Evolutionary conservation across 2,797 vertebrate genomes (phyloP).

Genomic region (Pangasius sanitwongsei): DNA sequence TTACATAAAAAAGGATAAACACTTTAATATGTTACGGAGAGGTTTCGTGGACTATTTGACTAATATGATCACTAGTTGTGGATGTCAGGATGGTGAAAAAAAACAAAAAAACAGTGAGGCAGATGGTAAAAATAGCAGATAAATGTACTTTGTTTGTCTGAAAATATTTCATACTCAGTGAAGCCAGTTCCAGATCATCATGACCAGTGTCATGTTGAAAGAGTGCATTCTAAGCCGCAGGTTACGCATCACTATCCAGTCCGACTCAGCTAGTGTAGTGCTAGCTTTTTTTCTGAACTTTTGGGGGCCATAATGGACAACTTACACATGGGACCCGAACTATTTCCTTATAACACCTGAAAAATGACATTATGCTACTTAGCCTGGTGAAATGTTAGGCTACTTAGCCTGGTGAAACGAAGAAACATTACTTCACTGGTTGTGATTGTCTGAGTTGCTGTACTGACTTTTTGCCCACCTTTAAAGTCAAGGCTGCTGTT

Average conservation of each 20-base stretch:
- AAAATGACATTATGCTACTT: neutral
- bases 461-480: neutral
- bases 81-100: neutral
- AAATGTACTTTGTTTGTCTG: neutral
- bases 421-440: neutral
- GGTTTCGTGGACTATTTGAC: too few species aligned
- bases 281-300: neutral
- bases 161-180: neutral
- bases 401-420: too few species aligned
- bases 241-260: neutral
- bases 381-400: too few species aligned
- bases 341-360: neutral
- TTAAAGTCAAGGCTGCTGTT: neutral
- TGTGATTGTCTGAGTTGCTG: neutral
- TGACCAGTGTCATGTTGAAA: neutral
- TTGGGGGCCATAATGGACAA: neutral
- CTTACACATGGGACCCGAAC: neutral
- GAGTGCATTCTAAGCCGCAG: neutral
- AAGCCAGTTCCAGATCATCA: neutral
- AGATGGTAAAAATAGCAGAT: neutral
- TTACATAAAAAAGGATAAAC: neutral
- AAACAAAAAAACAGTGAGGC: neutral
- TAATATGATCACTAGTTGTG: neutral
- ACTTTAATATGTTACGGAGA: neutral
- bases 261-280: neutral